These are phyloP conservation scores for Xanthorhoe spadicearia DNA, from an alignment of 2,888 invertebrate species.

Conservation along the genomic window DNA sequence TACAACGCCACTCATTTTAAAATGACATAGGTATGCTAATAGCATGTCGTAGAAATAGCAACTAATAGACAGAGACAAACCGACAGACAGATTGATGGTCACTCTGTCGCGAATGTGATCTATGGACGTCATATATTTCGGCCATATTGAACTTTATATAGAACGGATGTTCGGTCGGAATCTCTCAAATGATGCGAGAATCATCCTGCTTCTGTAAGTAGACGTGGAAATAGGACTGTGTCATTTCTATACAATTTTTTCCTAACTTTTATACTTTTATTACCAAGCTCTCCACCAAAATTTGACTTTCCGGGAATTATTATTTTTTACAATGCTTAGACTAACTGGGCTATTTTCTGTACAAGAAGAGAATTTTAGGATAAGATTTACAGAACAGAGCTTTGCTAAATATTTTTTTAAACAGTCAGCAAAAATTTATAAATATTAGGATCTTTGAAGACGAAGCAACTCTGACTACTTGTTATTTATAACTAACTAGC, in stretches of 20 bases:
- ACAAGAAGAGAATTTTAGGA: too few species aligned
- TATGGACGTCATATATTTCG: constrained; percentile 47
- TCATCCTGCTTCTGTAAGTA: neutral
- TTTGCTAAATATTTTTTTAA: too few species aligned
- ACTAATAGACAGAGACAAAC: constrained; percentile 51
- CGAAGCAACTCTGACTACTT: too few species aligned
- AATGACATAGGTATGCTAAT: constrained; percentile 24
- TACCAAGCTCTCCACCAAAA: too few species aligned
- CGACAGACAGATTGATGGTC: constrained; percentile 49
- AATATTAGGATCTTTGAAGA: too few species aligned
- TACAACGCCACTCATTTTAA: neutral
- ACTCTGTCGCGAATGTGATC: constrained; percentile 45
- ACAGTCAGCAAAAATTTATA: too few species aligned
- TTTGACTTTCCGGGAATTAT: too few species aligned
- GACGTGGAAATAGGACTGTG: neutral
- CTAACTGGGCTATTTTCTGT: too few species aligned
- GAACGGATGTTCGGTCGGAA: constrained; percentile 28
- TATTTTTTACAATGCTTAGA: too few species aligned
- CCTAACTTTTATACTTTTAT: neutral
- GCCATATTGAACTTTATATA: constrained; percentile 44
- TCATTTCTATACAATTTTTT: neutral
- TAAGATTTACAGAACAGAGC: too few species aligned
- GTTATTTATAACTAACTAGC: too few species aligned
- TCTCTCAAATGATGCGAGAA: constrained; percentile 16
- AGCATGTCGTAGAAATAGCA: constrained; percentile 37